phyloP scores from a whole-genome alignment of 2,888 invertebrate genomes.

The Hyalella azteca region DNA sequence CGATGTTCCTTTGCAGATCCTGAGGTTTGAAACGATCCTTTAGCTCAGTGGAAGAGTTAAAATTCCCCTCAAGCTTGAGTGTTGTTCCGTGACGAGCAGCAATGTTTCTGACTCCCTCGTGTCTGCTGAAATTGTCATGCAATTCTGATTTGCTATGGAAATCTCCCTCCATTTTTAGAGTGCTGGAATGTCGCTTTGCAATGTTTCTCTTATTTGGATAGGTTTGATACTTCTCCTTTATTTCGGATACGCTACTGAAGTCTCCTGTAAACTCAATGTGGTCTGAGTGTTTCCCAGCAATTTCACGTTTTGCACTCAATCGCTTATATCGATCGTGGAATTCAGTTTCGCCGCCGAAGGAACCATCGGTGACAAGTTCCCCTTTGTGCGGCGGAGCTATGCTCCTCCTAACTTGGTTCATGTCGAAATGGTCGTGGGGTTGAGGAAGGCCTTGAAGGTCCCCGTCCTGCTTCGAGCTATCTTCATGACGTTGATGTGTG shows the following conservation, averaged over 20 bases:
- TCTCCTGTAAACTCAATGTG: slow-evolving; percentile 12
- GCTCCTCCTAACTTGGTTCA: background rate
- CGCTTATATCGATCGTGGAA: slow-evolving; percentile 15
- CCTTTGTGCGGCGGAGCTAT: slow-evolving; percentile 25
- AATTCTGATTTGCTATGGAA: slow-evolving; percentile 52
- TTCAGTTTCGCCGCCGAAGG: slow-evolving; percentile 38
- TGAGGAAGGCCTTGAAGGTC: slow-evolving; percentile 49
- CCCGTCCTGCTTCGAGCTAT: slow-evolving; percentile 46
- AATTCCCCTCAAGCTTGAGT: slow-evolving; percentile 35
- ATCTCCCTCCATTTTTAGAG: slow-evolving; percentile 43
- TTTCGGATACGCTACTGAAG: slow-evolving; percentile 37
- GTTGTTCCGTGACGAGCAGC: slow-evolving; percentile 44
- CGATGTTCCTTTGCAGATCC: slow-evolving; percentile 35
- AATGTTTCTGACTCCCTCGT: slow-evolving; percentile 41
- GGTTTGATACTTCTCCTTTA: slow-evolving; percentile 24
- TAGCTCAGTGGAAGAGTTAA: slow-evolving; percentile 27
- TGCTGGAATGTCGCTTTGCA: slow-evolving; percentile 39
- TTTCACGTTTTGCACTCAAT: slow-evolving; percentile 32
- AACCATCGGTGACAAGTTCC: slow-evolving; percentile 2
- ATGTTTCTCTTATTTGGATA: slow-evolving; percentile 40
- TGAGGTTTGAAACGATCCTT: slow-evolving; percentile 8
- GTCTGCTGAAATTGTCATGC: slow-evolving; percentile 43
- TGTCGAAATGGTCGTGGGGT: background rate
- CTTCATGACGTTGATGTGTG: slow-evolving; percentile 41
- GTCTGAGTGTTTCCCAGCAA: slow-evolving; percentile 37